phyloP scores from a whole-genome alignment of 2,888 invertebrate genomes.

The Camponotus fellah region DNA sequence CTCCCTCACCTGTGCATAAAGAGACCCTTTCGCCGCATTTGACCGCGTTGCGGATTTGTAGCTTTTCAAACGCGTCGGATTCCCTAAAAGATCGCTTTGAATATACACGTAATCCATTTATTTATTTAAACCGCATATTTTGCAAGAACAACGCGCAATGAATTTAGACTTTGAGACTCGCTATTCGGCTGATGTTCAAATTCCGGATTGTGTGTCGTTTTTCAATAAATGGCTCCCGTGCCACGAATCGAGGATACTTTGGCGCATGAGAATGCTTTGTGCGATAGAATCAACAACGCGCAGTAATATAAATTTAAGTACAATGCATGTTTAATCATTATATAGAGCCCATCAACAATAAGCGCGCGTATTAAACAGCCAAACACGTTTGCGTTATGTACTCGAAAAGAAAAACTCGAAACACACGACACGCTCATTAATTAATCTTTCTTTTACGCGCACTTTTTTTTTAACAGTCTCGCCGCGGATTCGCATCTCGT shows the following conservation, averaged over 20 bases:
- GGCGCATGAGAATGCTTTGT: conserved; percentile 20
- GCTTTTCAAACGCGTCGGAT: conserved; percentile 36
- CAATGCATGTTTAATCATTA: conserved; percentile 2
- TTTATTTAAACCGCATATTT: conserved; percentile 51
- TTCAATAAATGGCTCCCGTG: conserved; percentile 14
- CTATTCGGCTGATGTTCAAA: conserved; percentile 3
- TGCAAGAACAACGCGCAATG: conserved; percentile 27
- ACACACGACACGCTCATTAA: background rate
- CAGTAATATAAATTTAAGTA: background rate
- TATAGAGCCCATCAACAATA: background rate
- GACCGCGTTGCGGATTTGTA: conserved; percentile 26
- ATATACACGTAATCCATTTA: conserved; percentile 34
- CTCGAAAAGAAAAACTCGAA: too few relatives aligned
- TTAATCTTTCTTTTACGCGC: background rate
- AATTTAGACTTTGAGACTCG: conserved; percentile 47
- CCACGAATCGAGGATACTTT: conserved; percentile 17
- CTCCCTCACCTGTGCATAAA: background rate
- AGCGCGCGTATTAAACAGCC: background rate
- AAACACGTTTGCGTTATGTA: background rate
- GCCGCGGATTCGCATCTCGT: background rate
- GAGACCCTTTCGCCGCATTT: conserved; percentile 38
- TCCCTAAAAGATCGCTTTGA: conserved; percentile 44
- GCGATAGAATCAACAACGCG: background rate
- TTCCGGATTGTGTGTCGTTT: background rate
- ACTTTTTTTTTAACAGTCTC: background rate